Evolutionary conservation across 2,113 vertebrate genomes (phyloP).

Genomic region (Anarhynchus alexandrinus): DNA sequence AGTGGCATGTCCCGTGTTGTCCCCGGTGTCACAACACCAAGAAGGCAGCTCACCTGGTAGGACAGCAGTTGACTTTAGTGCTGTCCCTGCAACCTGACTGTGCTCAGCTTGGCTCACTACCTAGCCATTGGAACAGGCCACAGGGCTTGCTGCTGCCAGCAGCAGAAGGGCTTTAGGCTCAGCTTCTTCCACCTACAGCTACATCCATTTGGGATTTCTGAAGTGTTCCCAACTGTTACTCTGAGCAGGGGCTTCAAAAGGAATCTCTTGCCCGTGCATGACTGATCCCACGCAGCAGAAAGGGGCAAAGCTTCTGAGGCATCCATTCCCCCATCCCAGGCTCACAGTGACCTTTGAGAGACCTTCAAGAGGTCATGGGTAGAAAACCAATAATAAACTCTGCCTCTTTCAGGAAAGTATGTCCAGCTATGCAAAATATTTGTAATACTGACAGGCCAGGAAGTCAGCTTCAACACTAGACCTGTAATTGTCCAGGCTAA

Average conservation of each 20-base stretch:
- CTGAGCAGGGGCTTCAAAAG: neutral
- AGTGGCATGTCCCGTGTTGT: too few relatives aligned
- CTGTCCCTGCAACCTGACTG: too few relatives aligned
- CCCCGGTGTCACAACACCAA: too few relatives aligned
- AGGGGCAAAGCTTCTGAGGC: neutral
- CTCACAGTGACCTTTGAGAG: neutral
- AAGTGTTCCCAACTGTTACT: neutral
- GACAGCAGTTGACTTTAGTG: too few relatives aligned
- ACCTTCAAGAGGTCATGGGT: neutral
- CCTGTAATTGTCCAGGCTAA: neutral
- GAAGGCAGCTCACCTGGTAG: too few relatives aligned
- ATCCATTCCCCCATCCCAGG: neutral
- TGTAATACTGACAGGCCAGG: neutral
- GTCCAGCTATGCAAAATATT: neutral
- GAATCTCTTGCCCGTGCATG: neutral
- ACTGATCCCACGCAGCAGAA: neutral
- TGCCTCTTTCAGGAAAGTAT: neutral
- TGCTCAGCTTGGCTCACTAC: too few relatives aligned
- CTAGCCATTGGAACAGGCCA: accelerated
- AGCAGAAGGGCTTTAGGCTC: neutral
- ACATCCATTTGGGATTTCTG: neutral
- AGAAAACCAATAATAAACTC: neutral
- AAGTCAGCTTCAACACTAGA: neutral
- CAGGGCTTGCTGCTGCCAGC: neutral
- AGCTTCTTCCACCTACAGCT: neutral